Percentiles rank a stretch among this genome's conserved stretches.
phyloP scores from a whole-genome alignment of 2,888 invertebrate genomes.

The Abrostola triplasia region DNA sequence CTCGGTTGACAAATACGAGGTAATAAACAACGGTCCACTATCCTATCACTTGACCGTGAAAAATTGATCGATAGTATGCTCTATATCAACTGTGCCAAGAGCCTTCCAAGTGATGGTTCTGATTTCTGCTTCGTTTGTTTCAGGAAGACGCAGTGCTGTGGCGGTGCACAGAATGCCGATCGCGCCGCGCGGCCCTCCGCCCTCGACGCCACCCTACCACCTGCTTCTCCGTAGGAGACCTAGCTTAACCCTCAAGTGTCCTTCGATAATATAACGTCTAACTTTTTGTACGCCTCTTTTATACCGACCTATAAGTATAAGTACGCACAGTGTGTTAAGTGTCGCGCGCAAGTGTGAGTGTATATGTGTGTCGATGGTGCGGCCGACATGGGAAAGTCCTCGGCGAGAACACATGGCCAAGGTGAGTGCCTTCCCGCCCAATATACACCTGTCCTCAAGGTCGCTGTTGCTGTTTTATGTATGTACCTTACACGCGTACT shows the following conservation, averaged over 20 bases:
- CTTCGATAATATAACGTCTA: slow-evolving; percentile 86
- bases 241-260: slow-evolving; percentile 83
- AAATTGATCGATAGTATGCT: background rate
- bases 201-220: slow-evolving; percentile 82
- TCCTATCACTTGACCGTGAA: background rate
- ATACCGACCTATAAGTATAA: slow-evolving; percentile 85
- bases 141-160: slow-evolving; percentile 78
- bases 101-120: background rate
- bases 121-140: slow-evolving; percentile 65
- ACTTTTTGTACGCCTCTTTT: slow-evolving; percentile 87
- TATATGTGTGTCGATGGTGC: slow-evolving; percentile 86
- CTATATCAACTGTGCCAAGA: background rate
- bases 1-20: background rate
- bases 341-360: slow-evolving; percentile 80
- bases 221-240: slow-evolving; percentile 84
- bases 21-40: background rate
- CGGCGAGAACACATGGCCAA: slow-evolving; percentile 89
- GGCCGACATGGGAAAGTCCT: slow-evolving; percentile 89
- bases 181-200: slow-evolving; percentile 88
- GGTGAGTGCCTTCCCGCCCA: slow-evolving; percentile 77
- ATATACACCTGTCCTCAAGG: slow-evolving; percentile 72
- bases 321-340: slow-evolving; percentile 82
- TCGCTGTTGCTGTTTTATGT: slow-evolving; percentile 54
- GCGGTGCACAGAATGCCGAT: slow-evolving; percentile 85
- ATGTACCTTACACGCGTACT: slow-evolving; percentile 23